Percentiles rank a stretch among this genome's conserved stretches.
Evolutionary conservation across 1,140 invertebrate genomes (phyloP).

Genomic region (Procambarus virginalis): DNA sequence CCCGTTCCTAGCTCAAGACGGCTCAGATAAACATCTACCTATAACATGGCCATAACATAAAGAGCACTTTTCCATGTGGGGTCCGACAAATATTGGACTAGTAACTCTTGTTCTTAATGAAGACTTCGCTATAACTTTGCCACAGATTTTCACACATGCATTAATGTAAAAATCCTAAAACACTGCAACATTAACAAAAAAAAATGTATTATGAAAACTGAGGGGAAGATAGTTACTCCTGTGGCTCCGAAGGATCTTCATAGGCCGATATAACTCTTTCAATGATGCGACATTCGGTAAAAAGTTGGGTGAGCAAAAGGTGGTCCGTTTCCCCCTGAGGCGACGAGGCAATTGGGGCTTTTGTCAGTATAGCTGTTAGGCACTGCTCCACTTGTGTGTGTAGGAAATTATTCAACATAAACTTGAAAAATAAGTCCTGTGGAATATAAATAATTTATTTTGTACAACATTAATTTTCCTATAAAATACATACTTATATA

Average conservation of each 20-base stretch:
- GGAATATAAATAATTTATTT: slow-evolving; percentile 66
- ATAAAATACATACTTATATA: too few species aligned
- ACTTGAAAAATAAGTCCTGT: slow-evolving; percentile 88
- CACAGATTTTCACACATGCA: too few species aligned
- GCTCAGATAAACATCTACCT: too few species aligned
- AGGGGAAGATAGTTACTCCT: slow-evolving; percentile 73
- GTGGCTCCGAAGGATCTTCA: slow-evolving; percentile 66
- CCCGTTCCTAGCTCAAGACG: too few species aligned
- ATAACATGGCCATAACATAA: too few species aligned
- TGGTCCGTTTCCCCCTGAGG: slow-evolving; percentile 43
- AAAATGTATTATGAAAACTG: not conserved
- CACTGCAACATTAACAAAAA: too few species aligned
- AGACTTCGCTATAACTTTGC: too few species aligned
- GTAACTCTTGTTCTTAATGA: too few species aligned
- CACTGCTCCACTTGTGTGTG: slow-evolving; percentile 88
- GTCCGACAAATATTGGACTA: too few species aligned
- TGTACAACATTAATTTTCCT: too few species aligned
- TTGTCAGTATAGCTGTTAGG: slow-evolving; percentile 80
- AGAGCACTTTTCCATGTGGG: too few species aligned
- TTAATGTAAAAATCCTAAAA: too few species aligned
- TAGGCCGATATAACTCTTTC: slow-evolving; percentile 36
- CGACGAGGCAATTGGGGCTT: slow-evolving; percentile 34
- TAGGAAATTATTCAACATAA: slow-evolving; percentile 91
- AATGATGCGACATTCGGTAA: slow-evolving; percentile 42
- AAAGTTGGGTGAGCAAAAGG: slow-evolving; percentile 39